phyloP scores from a whole-genome alignment of 2,113 vertebrate genomes.

The Crotalus horridus region DNA sequence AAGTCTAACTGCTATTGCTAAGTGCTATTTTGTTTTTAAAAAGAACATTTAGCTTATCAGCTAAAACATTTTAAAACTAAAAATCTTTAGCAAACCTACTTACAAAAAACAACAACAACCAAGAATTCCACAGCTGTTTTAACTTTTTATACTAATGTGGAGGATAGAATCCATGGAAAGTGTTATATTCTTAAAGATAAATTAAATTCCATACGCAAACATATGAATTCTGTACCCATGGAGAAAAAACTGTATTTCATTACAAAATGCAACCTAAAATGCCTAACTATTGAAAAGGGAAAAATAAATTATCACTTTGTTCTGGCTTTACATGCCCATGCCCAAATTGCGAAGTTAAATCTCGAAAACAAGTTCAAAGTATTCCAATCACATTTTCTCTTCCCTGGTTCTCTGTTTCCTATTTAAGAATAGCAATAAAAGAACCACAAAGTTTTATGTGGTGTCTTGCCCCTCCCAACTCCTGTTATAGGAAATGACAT shows the following conservation, averaged over 20 bases:
- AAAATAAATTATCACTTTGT: background rate
- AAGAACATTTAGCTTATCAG: background rate
- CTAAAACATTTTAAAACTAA: background rate
- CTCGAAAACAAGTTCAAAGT: background rate
- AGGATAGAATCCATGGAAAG: background rate
- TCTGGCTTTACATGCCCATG: background rate
- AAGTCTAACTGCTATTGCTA: background rate
- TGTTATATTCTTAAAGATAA: background rate
- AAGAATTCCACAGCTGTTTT: background rate
- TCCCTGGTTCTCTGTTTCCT: background rate
- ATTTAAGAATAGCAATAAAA: background rate
- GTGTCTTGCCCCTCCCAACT: background rate
- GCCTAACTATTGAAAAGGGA: background rate
- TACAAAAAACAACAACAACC: background rate
- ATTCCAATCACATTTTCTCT: background rate
- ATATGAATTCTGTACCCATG: background rate
- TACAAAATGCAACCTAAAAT: background rate
- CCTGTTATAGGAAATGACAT: background rate
- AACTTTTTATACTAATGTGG: background rate
- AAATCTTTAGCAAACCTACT: background rate
- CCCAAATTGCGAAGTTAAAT: conserved; percentile 14
- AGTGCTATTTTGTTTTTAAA: background rate
- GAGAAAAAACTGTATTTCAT: conserved; percentile 28
- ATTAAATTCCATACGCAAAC: background rate
- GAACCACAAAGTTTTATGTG: background rate